Evolutionary conservation across 2,797 vertebrate genomes (phyloP).

Genomic region (Staurois parvus): DNA sequence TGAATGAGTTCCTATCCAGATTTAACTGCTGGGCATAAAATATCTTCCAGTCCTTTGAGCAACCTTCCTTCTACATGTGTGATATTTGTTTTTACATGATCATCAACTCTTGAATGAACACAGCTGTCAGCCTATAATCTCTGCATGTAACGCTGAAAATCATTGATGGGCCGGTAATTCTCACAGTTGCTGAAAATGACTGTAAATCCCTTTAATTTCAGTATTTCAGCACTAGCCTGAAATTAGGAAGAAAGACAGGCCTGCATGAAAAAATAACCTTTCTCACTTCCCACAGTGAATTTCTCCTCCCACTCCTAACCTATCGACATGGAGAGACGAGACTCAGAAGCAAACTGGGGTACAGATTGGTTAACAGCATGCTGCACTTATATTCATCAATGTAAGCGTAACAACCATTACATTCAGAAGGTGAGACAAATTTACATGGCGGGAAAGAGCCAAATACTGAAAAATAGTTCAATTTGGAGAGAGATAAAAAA

Average conservation of each 20-base stretch:
- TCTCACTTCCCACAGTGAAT: constrained; percentile 6
- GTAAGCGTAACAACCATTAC: neutral
- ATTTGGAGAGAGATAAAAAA: neutral
- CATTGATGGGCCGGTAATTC: constrained; percentile 33
- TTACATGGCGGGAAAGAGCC: neutral
- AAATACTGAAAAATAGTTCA: neutral
- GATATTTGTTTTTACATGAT: neutral
- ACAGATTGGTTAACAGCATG: constrained; percentile 48
- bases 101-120: constrained; percentile 19
- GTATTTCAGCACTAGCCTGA: neutral
- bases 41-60: neutral
- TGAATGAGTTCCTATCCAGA: neutral
- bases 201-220: constrained; percentile 12
- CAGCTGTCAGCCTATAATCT: constrained; percentile 42
- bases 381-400: constrained; percentile 26
- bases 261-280: constrained; percentile 31
- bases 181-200: constrained; percentile 30
- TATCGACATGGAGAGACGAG: constrained; percentile 31
- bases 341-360: constrained; percentile 17
- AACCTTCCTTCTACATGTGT: neutral
- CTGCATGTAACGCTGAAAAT: neutral
- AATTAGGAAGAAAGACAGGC: constrained; percentile 26
- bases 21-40: constrained; percentile 8
- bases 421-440: constrained; percentile 10
- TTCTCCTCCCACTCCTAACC: constrained; percentile 39